A percentile compares a stretch with the other conserved stretches of the same genome.
Evolutionary conservation across 1,140 invertebrate genomes (phyloP).

Genomic region (Agrypnia vestita): DNA sequence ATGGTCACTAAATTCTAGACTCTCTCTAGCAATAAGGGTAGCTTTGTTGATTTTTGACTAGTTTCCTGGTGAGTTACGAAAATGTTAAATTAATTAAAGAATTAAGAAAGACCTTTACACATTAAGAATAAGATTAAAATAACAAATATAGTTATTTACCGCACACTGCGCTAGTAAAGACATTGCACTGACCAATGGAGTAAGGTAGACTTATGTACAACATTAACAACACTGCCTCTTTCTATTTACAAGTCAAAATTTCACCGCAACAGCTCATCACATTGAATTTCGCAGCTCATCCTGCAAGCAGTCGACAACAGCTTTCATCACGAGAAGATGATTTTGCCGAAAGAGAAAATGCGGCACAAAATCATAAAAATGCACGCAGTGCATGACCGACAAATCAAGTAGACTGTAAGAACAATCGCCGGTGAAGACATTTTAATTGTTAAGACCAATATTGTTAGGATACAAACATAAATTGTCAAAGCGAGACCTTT

Average conservation of each 20-base stretch:
- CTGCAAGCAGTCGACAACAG: background rate
- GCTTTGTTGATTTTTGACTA: slow-evolving; percentile 51
- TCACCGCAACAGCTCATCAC: too few species aligned
- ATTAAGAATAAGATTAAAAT: slow-evolving; percentile 20
- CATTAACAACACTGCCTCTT: background rate
- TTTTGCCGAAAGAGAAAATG: background rate
- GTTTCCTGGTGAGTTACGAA: slow-evolving; percentile 43
- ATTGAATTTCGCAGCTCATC: background rate
- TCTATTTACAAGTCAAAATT: background rate
- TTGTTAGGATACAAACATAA: too few species aligned
- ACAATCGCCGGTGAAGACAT: too few species aligned
- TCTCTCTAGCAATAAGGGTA: slow-evolving; percentile 42
- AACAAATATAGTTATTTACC: slow-evolving; percentile 22
- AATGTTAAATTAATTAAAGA: slow-evolving; percentile 44
- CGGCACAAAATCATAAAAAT: too few species aligned
- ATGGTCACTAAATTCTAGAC: slow-evolving; percentile 31
- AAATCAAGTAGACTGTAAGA: too few species aligned
- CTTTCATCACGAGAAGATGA: background rate
- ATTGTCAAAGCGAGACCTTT: too few species aligned
- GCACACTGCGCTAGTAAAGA: slow-evolving; percentile 8
- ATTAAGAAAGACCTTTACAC: slow-evolving; percentile 24
- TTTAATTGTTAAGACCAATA: too few species aligned
- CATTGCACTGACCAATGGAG: slow-evolving; percentile 24
- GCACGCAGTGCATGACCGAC: too few species aligned
- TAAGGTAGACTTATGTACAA: background rate